Base-by-base conservation (phyloP, 2,888 invertebrate species). In the Dryobotodes eremita region DNA sequence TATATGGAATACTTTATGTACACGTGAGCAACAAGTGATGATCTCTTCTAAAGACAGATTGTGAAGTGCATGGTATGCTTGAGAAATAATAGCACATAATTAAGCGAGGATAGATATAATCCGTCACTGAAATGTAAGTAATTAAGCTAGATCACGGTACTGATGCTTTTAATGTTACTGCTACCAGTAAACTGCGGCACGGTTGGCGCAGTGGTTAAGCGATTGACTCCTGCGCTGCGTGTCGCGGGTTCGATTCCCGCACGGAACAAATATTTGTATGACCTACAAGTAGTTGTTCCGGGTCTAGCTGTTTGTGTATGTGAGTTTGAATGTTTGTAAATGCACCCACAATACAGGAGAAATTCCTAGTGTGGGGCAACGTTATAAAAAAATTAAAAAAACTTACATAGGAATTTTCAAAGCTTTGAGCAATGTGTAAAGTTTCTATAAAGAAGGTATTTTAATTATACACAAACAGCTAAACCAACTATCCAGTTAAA, bases 31-130 rank as follows among this genome's bases (percentile, higher is more conserved):
- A 62, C 64, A 64, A 69, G 46, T 50, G 55, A 71, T 57, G 48
- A 61, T 74, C n/a, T 68, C 20, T 42, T 83, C 74, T 71, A 23
- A 64, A 74, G 55, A 75, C 61, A 57, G 48, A 70, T 73, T 77
- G 42, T 77, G 36, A 64, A 61, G 36, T 68, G 46, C 80, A 70
- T 70, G 59, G 46, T 71, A 68, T 42, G 36, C n/a, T 59, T 46
- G 48, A 71, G 53, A 69, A 61, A 82, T 85, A 82, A 83, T 64
- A 59, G 23, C 48, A 55, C 61, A 50, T 85, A 55, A 82, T 75
- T 82, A 59, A 55, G 82, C 20, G 36, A 61, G 15, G 31, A 59
- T 46, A 23, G 70, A 81, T 75, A 59, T 20, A 55, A 81, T 81
- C 71, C 36, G 59, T 50, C 59, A 53, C 59, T 26, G 1, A 53